These are phyloP conservation scores for Xylota sylvarum DNA, from an alignment of 2,888 invertebrate genomes.

Conservation along the genomic window DNA sequence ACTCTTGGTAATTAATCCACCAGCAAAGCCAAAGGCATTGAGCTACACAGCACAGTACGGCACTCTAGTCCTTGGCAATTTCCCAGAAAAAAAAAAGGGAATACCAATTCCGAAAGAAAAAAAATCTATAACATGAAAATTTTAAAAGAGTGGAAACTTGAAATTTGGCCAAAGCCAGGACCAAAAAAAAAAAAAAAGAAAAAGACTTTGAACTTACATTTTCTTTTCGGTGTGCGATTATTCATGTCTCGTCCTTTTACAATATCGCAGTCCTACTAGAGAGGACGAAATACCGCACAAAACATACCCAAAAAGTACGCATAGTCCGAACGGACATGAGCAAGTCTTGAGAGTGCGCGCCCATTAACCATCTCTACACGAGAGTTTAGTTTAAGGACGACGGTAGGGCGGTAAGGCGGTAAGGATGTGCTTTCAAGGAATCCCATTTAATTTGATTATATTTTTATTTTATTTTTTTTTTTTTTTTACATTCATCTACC, in stretches of 20 bases:
- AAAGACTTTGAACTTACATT: conserved; percentile 51
- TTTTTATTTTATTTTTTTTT: conserved; percentile 28
- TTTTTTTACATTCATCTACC: conserved; percentile 25
- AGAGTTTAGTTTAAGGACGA: no score
- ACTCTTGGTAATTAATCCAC: conserved; percentile 69
- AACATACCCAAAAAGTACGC: not conserved
- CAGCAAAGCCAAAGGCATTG: conserved; percentile 29
- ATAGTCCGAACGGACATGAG: not conserved
- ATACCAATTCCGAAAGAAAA: conserved; percentile 9
- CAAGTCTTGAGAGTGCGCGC: conserved; percentile 8
- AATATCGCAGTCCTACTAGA: not conserved
- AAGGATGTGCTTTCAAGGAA: conserved; percentile 48
- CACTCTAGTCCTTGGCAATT: conserved; percentile 58
- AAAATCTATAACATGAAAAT: conserved; percentile 22
- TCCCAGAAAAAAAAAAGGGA: conserved; percentile 43
- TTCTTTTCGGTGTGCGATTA: conserved; percentile 55
- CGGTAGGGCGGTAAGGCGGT: no score
- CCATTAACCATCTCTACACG: conserved; percentile 42
- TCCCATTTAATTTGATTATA: conserved; percentile 60
- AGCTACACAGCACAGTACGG: not conserved
- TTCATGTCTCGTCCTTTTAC: conserved; percentile 58
- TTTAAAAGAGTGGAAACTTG: conserved; percentile 62
- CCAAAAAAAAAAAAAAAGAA: conserved; percentile 34
- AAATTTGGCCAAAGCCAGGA: conserved; percentile 61
- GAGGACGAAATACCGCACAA: conserved; percentile 28